Percentiles rank a stretch among this genome's conserved stretches.
These are phyloP conservation scores for Oxycera nigricornis DNA, from an alignment of 2,888 invertebrate species.

Conservation along the genomic window DNA sequence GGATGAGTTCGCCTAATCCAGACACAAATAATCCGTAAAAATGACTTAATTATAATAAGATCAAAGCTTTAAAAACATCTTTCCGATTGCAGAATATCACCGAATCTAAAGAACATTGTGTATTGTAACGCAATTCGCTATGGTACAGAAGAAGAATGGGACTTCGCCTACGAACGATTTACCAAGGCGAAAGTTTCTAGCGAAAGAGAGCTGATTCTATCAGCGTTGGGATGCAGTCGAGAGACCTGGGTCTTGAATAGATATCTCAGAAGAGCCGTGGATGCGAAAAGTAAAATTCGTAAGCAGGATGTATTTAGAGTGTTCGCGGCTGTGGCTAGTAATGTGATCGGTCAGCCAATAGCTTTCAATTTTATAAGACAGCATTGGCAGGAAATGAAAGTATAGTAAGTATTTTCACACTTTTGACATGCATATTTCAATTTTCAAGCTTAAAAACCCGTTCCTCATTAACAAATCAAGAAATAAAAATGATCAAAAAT, in stretches of 20 bases:
- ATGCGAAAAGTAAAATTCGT: conserved; percentile 77
- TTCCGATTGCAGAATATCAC: conserved; percentile 77
- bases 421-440: background rate
- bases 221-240: conserved; percentile 81
- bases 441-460: no score
- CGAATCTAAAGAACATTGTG: conserved; percentile 81
- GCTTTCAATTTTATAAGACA: conserved; percentile 79
- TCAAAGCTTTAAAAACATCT: no score
- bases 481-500: no score
- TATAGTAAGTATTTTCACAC: conserved; percentile 69
- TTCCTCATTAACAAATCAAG: no score
- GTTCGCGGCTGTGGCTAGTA: conserved; percentile 77
- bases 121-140: conserved; percentile 86
- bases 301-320: conserved; percentile 83
- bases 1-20: conserved; percentile 76
- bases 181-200: conserved; percentile 77
- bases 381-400: conserved; percentile 75
- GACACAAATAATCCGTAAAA: conserved; percentile 78
- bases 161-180: conserved; percentile 85
- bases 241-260: conserved; percentile 78
- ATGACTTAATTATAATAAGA: no score
- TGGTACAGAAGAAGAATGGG: conserved; percentile 87
- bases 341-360: conserved; percentile 81
- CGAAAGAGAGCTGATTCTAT: conserved; percentile 79
- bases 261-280: conserved; percentile 77